Evolutionary conservation across 2,888 invertebrate genomes (phyloP), one percentile per base, ranked within the genome.

Genomic region (Drosophila barbarae): DNA sequence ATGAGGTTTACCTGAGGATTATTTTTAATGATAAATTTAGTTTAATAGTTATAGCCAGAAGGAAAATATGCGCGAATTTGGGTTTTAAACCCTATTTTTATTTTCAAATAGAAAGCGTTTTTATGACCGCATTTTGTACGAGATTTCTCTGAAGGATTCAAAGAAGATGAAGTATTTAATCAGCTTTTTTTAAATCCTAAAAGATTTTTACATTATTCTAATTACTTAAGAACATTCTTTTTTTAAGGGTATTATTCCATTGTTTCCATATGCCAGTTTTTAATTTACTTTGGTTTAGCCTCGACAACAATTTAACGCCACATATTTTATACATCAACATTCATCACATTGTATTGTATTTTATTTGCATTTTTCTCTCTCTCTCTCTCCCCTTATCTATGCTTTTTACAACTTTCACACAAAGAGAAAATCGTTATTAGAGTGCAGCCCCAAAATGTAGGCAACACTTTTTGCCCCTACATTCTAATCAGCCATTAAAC

Each of bases 261-360:
- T 3, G 23, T 44, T 55, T 36, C 10, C 30, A 26, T 52, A 10
- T 58, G 38, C 47, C 61, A 50, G 44, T 74, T 57, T 36, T 32
- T 46, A 53, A 54, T 63, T 71, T 78, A 63, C 66, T 63, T 75
- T 36, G 36, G 52, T 50, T 77, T 69, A 57, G 64, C 64, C 69
- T 44, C 72, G 59, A 53, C 65, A 76, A 66, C 67, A 85, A 85
- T 81, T 74, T 81, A 81, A 75, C 82, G 86, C 86, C 86, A 85
- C 79, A 85, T 85, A 78, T 69, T 80, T 85, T 67, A 46, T 76
- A 67, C 69, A 69, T 84, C 60, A 66, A 77, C 84, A 80, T 80
- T 85, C 84, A 85, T 85, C 79, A 78, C 84, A 72, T 56, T 52
- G 67, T 71, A 74, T 60, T 44, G 71, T 74, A 70, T 74, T 69